Conservation (phyloP, 2,797 vertebrate genomes). For the Myripristis murdjan region DNA sequence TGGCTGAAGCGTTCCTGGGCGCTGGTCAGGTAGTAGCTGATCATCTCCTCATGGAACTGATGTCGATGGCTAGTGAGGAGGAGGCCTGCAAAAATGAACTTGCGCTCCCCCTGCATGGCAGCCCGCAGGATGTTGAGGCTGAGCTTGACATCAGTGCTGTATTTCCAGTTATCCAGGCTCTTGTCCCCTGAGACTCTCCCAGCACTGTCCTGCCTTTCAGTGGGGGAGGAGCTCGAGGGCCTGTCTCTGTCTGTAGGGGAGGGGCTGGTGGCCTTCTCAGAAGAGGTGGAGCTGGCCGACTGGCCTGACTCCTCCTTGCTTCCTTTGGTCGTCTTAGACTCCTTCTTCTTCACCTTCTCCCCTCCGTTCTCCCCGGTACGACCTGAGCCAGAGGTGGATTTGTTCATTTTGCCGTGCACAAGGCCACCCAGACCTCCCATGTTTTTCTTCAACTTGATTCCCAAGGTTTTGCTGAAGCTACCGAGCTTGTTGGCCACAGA, state of each 20-base stretch:
- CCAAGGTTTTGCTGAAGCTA: slow-evolving; percentile 98
- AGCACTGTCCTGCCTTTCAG: slow-evolving; percentile 78
- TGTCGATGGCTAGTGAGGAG: slow-evolving; percentile 97
- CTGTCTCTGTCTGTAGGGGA: slow-evolving; percentile 94
- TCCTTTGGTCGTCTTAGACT: slow-evolving; percentile 92
- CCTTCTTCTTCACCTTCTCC: slow-evolving; percentile 86
- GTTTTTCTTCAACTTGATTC: slow-evolving; percentile 98
- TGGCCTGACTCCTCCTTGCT: slow-evolving; percentile 94
- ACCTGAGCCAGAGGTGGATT: slow-evolving; percentile 89
- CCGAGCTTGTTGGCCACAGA: slow-evolving; percentile 99
- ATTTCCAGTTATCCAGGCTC: slow-evolving; percentile 94
- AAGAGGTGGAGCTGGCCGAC: slow-evolving; percentile 92
- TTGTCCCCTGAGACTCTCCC: slow-evolving; percentile 87
- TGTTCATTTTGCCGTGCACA: slow-evolving; percentile 96
- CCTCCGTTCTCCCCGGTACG: slow-evolving; percentile 83
- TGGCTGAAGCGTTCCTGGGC: slow-evolving; percentile 98
- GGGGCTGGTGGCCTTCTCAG: slow-evolving; percentile 94
- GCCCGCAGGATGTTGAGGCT: slow-evolving; percentile 98
- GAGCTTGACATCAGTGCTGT: slow-evolving; percentile 98
- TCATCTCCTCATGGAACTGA: slow-evolving; percentile 99
- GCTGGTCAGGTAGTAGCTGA: slow-evolving; percentile 96
- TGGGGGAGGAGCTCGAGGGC: slow-evolving; percentile 88
- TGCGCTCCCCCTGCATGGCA: slow-evolving; percentile 99
- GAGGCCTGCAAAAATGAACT: slow-evolving; percentile 98
- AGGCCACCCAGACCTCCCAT: slow-evolving; percentile 98